These are phyloP conservation scores for Bombylius major DNA, from an alignment of 2,888 invertebrate species.

Conservation along the genomic window DNA sequence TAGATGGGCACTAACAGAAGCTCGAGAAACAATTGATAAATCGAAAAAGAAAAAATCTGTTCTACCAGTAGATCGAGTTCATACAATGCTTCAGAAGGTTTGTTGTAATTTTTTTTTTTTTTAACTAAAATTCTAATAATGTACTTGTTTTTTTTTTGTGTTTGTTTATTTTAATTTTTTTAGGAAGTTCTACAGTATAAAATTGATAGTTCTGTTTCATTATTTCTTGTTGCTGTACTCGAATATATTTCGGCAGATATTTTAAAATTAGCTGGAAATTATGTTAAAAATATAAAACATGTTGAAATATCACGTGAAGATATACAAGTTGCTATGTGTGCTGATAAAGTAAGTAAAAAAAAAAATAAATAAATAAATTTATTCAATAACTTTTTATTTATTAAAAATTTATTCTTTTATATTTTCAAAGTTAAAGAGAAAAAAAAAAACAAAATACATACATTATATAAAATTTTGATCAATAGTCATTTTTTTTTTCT, in stretches of 20 bases:
- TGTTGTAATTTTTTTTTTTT: neutral
- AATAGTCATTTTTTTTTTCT: too few species aligned
- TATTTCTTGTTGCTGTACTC: constrained; percentile 83
- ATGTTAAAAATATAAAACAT: constrained; percentile 92
- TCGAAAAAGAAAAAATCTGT: constrained; percentile 65
- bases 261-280: constrained; percentile 89
- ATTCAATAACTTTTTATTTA: neutral
- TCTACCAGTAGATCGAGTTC: constrained; percentile 80
- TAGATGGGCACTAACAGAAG: constrained; percentile 84
- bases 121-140: neutral
- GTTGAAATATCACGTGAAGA: constrained; percentile 85
- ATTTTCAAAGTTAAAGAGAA: too few species aligned
- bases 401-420: neutral
- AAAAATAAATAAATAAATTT: neutral
- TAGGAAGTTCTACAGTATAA: constrained; percentile 79
- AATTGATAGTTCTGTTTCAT: constrained; percentile 73
- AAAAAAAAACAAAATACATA: too few species aligned
- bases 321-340: constrained; percentile 94
- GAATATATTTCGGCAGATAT: constrained; percentile 95
- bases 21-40: constrained; percentile 68
- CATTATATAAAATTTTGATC: too few species aligned
- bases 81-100: constrained; percentile 71
- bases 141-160: neutral
- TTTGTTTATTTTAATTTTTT: constrained; percentile 19
- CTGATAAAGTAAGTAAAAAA: constrained; percentile 66